Percentiles rank a stretch among this genome's conserved stretches.
These are phyloP conservation scores for Sitophilus oryzae DNA, from an alignment of 1,140 invertebrate genomes.

Conservation along the genomic window DNA sequence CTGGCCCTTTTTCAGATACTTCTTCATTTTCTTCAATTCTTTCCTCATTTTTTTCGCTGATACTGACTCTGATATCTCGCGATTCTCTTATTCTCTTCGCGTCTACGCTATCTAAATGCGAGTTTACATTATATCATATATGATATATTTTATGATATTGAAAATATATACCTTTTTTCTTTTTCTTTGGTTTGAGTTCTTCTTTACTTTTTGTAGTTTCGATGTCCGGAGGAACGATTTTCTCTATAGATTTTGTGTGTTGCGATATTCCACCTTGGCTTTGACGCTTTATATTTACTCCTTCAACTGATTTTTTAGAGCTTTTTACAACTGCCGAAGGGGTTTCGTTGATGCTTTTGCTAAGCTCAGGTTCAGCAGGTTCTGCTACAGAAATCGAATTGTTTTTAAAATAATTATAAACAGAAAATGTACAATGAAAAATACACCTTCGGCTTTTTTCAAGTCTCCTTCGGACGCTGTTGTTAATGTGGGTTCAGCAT, in stretches of 20 bases:
- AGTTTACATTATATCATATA: too few relatives aligned
- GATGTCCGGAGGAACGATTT: not conserved
- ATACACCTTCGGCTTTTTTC: slow-evolving; percentile 4
- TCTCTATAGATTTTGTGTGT: not conserved
- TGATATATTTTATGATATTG: too few relatives aligned
- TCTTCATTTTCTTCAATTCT: slow-evolving; percentile 18
- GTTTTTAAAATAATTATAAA: too few relatives aligned
- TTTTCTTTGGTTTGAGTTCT: slow-evolving; percentile 15
- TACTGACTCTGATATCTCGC: not conserved
- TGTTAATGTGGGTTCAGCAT: slow-evolving; percentile 8
- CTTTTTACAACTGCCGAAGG: too few relatives aligned
- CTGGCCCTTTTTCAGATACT: slow-evolving; percentile 5
- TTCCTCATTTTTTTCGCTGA: not conserved
- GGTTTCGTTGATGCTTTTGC: too few relatives aligned
- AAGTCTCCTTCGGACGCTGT: slow-evolving; percentile 11
- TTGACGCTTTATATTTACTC: slow-evolving; percentile 1
- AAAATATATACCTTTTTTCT: too few relatives aligned
- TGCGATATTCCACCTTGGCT: not conserved
- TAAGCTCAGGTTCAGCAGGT: too few relatives aligned
- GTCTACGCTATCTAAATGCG: not conserved
- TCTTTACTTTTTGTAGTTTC: not conserved
- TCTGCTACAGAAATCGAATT: too few relatives aligned
- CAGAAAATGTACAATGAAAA: too few relatives aligned
- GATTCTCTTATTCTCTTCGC: slow-evolving; percentile 7
- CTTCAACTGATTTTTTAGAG: too few relatives aligned